These are phyloP conservation scores for Drosophila helvetica DNA, from an alignment of 2,888 invertebrate species.

Conservation along the genomic window DNA sequence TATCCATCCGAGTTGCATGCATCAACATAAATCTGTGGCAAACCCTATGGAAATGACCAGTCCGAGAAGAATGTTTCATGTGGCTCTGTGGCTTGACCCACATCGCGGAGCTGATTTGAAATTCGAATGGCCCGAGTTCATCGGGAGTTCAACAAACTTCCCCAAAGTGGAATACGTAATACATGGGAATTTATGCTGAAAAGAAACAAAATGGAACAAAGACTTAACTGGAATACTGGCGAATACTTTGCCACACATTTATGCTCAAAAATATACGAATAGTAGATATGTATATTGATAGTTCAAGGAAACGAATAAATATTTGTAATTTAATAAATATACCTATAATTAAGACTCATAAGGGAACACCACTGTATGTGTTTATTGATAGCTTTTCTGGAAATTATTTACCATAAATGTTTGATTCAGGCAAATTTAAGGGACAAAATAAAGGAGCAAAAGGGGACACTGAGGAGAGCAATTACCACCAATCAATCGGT, in stretches of 20 bases:
- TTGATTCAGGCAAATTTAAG: neutral
- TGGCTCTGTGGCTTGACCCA: conserved; percentile 52
- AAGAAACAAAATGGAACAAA: conserved; percentile 23
- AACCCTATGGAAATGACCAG: conserved; percentile 35
- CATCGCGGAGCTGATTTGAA: conserved; percentile 57
- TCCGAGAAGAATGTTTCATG: conserved; percentile 21
- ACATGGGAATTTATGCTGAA: conserved; percentile 60
- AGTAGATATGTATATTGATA: too few relatives aligned
- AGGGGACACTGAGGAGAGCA: neutral
- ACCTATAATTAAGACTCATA: too few relatives aligned
- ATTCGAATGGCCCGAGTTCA: conserved; percentile 56
- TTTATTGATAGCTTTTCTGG: too few relatives aligned
- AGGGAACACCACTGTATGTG: too few relatives aligned
- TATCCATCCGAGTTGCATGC: conserved; percentile 35
- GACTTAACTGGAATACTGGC: neutral
- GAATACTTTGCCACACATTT: neutral
- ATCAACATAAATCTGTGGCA: conserved; percentile 48
- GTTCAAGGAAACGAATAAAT: neutral
- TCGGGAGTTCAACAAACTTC: conserved; percentile 58
- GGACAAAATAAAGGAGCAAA: too few relatives aligned
- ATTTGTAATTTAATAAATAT: too few relatives aligned
- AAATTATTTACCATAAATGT: neutral
- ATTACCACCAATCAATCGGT: neutral
- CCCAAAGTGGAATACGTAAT: conserved; percentile 19
- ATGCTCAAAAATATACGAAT: neutral